These are phyloP conservation scores for Eurypyga helias DNA, from an alignment of 2,113 vertebrate genomes.

Conservation along the genomic window DNA sequence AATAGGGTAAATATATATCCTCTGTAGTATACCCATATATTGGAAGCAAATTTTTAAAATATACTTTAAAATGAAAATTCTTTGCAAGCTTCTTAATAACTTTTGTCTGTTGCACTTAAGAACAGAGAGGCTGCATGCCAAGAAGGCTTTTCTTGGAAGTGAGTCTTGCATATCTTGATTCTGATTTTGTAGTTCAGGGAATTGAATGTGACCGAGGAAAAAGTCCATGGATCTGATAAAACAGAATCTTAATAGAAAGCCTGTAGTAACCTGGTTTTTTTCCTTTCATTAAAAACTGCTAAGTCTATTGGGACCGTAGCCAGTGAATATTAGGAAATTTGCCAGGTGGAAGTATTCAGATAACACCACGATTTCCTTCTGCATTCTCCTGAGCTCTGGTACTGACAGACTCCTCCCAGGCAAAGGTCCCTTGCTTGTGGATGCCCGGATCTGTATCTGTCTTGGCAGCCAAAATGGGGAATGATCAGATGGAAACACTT, in stretches of 20 bases:
- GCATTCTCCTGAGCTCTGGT: background rate
- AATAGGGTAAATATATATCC: background rate
- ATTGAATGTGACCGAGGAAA: background rate
- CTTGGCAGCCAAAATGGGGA: background rate
- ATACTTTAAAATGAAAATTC: background rate
- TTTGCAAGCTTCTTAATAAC: background rate
- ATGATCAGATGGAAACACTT: background rate
- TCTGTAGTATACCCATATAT: background rate
- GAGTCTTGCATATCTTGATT: background rate
- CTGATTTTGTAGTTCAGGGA: background rate
- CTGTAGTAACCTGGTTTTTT: background rate
- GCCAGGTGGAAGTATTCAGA: background rate
- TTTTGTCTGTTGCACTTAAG: background rate
- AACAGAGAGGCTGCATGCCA: background rate
- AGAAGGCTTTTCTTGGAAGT: background rate
- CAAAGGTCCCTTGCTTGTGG: background rate
- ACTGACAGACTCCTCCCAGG: background rate
- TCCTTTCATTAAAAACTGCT: background rate
- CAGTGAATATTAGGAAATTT: background rate
- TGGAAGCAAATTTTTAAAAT: background rate
- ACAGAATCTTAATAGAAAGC: background rate
- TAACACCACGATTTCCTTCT: background rate
- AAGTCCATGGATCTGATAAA: background rate
- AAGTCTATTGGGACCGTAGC: background rate
- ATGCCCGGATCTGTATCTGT: background rate